These are phyloP conservation scores for Anser cygnoides DNA, from an alignment of 2,113 vertebrate genomes.

Conservation along the genomic window DNA sequence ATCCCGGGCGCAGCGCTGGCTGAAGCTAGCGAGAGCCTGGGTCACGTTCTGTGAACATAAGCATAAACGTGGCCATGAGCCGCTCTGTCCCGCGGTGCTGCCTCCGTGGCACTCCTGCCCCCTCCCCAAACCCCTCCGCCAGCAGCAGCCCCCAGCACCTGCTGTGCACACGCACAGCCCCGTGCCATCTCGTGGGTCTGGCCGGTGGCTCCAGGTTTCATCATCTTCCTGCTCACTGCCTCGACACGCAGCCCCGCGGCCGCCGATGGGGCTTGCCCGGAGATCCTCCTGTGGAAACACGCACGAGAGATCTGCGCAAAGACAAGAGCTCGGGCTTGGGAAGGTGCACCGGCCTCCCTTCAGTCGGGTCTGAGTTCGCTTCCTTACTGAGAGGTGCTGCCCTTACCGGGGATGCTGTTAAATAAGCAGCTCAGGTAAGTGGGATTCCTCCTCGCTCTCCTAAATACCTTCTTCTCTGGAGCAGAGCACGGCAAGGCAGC, in stretches of 20 bases:
- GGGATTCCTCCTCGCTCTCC: not conserved
- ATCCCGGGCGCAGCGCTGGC: rapidly evolving
- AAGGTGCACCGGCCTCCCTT: not conserved
- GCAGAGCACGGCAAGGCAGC: not conserved
- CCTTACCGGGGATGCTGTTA: not conserved
- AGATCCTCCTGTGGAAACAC: constrained; percentile 42
- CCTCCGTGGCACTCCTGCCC: too few species aligned
- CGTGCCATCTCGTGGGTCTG: too few species aligned
- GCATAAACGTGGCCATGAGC: too few species aligned
- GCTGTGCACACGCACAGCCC: too few species aligned
- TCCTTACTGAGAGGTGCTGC: not conserved
- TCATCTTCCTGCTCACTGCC: constrained; percentile 16
- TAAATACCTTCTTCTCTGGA: not conserved
- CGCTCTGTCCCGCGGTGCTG: too few species aligned
- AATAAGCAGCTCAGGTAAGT: constrained; percentile 17
- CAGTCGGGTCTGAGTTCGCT: not conserved
- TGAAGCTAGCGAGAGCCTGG: not conserved
- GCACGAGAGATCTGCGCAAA: not conserved
- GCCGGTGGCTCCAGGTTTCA: not conserved
- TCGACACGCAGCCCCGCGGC: not conserved
- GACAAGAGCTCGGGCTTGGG: not conserved
- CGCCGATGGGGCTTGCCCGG: constrained; percentile 27
- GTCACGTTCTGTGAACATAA: rapidly evolving
- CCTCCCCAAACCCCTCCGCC: not conserved
- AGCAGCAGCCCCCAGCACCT: not conserved